These are phyloP conservation scores for Crepidodera aurea DNA, from an alignment of 2,888 invertebrate species.

Conservation along the genomic window DNA sequence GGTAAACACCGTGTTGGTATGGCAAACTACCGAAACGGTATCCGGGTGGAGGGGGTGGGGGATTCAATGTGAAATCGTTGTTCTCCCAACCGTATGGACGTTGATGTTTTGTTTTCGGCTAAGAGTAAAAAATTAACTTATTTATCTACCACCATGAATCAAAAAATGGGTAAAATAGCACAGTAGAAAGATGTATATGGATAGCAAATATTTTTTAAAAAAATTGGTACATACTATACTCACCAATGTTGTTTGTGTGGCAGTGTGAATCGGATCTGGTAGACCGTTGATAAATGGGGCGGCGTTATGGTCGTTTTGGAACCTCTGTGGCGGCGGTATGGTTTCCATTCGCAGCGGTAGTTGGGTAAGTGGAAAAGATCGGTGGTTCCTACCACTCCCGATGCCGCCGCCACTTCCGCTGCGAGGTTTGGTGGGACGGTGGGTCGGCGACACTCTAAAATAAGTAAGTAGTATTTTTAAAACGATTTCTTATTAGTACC, in stretches of 20 bases:
- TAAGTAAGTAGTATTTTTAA: too few species aligned
- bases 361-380: conserved; percentile 56
- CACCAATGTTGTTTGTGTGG: conserved; percentile 83
- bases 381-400: conserved; percentile 49
- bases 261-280: conserved; percentile 67
- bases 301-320: conserved; percentile 53
- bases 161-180: too few species aligned
- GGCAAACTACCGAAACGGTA: conserved; percentile 75
- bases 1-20: conserved; percentile 67
- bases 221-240: too few species aligned
- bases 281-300: conserved; percentile 53
- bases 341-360: conserved; percentile 53
- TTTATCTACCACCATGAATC: background rate
- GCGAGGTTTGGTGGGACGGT: conserved; percentile 69
- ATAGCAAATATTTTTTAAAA: too few species aligned
- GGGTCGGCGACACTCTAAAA: conserved; percentile 75
- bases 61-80: conserved; percentile 60
- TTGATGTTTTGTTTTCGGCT: conserved; percentile 81
- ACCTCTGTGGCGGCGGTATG: conserved; percentile 60
- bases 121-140: conserved; percentile 50
- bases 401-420: conserved; percentile 53
- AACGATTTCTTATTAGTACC: background rate
- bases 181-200: too few species aligned
- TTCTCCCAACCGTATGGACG: conserved; percentile 78
- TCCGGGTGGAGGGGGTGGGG: conserved; percentile 69